Evolutionary conservation across 2,888 invertebrate genomes (phyloP).

Genomic region (Thelaira solivaga): DNA sequence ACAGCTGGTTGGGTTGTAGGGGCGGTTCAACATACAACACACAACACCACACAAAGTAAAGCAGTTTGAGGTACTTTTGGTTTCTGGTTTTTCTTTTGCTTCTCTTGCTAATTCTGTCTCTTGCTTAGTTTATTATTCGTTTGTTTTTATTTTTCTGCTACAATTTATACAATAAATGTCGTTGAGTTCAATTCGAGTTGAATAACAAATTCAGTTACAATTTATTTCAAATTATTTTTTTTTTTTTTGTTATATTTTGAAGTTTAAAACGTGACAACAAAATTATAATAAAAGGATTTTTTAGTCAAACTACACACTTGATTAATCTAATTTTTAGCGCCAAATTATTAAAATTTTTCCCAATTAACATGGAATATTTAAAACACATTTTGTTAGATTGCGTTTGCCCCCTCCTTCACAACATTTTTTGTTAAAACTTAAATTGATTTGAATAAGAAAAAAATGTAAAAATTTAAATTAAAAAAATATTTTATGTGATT

Average conservation of each 20-base stretch:
- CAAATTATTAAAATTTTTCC: slow-evolving; percentile 64
- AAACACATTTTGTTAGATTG: slow-evolving; percentile 65
- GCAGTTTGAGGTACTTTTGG: background rate
- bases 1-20: background rate
- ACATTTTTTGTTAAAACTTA: too few species aligned
- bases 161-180: slow-evolving; percentile 12
- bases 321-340: slow-evolving; percentile 43
- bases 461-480: background rate
- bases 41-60: background rate
- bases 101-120: background rate
- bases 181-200: background rate
- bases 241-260: slow-evolving; percentile 10
- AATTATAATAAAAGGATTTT: slow-evolving; percentile 3
- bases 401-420: too few species aligned
- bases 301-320: slow-evolving; percentile 28
- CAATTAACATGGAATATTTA: slow-evolving; percentile 65
- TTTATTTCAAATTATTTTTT: slow-evolving; percentile 12
- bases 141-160: slow-evolving; percentile 12
- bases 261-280: background rate
- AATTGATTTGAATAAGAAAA: too few species aligned
- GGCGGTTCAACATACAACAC: too few species aligned
- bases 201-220: slow-evolving; percentile 1
- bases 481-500: background rate
- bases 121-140: background rate
- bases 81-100: background rate